Evolutionary conservation across 2,113 vertebrate species (phyloP), one percentile per base, ranked within the genome.

Genomic region (Sus scrofa): DNA sequence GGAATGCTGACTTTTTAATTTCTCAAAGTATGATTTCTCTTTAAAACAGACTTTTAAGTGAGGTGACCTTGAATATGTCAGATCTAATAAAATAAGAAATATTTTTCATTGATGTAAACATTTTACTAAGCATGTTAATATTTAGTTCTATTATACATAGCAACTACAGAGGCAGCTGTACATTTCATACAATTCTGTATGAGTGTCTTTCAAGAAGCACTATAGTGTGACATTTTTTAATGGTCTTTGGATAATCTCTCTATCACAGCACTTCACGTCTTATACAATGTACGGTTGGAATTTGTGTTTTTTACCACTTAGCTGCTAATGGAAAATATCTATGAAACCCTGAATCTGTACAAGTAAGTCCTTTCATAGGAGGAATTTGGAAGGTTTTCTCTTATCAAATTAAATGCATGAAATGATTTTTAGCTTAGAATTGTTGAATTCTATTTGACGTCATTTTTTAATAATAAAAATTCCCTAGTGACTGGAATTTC

Each of bases 381-480:
- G 26, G 19, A 73, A 95, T 62, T 86, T 74, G 15, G 50, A 82
- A 65, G 30, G 11, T n/a, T 63, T 89, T 95, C 50, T 84, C 18
- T 91, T 73, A 84, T 6, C 27, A 79, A 81, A 82, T 74, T 83
- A 30, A 50, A n/a, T 44, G 7, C 39, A n/a, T 77, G 30, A 52
- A 52, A 44, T 94, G 18, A 71, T 39, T 95, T 95, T 96, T 95
- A 68, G 56, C 30, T 94, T 95, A 75, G 78, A 93, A 37, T 75
- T 39, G 9, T 62, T 94, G 16, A 77, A 39, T 68, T 89, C 56
- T 87, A 15, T 82, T 77, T 89, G 90, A 73, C 3, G 4, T 85
- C 19, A 78, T 56, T 91, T 95, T 95, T 90, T 95, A 1, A 54
- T 78, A 73, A 82, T 73, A 67, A 90, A 86, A 89, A 32, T 71